Percentiles rank a stretch among this genome's conserved stretches.
phyloP scores from a whole-genome alignment of 2,113 vertebrate genomes.

The Salminus brasiliensis region DNA sequence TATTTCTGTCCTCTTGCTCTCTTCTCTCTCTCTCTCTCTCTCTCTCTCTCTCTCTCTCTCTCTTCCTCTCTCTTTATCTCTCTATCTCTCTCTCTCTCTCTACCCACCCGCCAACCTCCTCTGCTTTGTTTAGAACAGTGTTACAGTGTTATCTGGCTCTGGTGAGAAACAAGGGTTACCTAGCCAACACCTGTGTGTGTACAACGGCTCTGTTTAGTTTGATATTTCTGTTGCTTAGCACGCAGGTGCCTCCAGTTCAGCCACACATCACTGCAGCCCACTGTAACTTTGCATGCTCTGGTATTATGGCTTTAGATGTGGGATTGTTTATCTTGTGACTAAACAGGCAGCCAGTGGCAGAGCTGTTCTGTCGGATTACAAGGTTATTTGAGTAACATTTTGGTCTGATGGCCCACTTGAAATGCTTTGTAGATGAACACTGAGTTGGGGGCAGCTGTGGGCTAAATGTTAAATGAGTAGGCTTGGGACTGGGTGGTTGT shows the following conservation, averaged over 20 bases:
- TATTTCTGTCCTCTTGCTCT: conserved; percentile 12
- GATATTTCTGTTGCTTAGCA: conserved; percentile 50
- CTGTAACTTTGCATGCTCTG: not conserved
- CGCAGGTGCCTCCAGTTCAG: conserved; percentile 2
- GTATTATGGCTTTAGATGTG: not conserved
- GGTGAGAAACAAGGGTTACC: conserved; percentile 46
- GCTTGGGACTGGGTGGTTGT: too few relatives aligned
- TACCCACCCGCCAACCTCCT: conserved; percentile 8
- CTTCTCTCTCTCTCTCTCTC: too few relatives aligned
- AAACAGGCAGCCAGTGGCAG: not conserved
- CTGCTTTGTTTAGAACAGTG: conserved; percentile 32
- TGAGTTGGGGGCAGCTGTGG: too few relatives aligned
- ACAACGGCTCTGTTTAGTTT: conserved; percentile 49
- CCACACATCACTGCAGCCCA: not conserved
- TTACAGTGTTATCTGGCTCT: conserved; percentile 45
- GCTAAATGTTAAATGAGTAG: too few relatives aligned
- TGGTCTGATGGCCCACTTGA: not conserved
- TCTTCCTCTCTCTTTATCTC: conserved; percentile 19
- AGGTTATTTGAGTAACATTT: not conserved
- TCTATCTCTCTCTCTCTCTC: conserved; percentile 5
- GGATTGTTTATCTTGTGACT: not conserved
- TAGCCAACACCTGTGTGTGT: conserved; percentile 41
- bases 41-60: conserved; percentile 22
- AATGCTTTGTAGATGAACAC: not conserved
- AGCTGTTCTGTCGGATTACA: not conserved